Base-by-base conservation (phyloP, 2,797 vertebrate species). In the Coccyzus lansbergi region DNA sequence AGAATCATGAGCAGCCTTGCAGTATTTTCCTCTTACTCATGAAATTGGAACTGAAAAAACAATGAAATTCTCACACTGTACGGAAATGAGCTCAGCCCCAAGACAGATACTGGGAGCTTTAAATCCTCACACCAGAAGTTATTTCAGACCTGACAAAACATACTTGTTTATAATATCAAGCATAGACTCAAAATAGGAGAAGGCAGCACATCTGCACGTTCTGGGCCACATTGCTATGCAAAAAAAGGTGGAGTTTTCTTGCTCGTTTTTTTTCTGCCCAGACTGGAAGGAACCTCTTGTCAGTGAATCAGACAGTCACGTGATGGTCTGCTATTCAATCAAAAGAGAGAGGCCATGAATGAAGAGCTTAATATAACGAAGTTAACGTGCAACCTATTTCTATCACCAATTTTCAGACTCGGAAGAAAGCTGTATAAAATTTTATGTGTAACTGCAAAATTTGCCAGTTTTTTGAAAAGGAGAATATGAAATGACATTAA, bases 21-120 rank as follows among this genome's bases (percentile, higher is more conserved):
- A 92, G 63, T 59, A 78, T 92, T 95, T 96, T 67, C 81, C 87
- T 92, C 85, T 96, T 91, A 84, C 76, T 92, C 79, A 86, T 83
- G 76, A 92, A 92, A 91, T 16, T 95, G 87, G 91, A 94, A 94
- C 87, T 67, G 76, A 68, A 86, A 92, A 96, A 94, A 87, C 84
- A 92, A 92, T 52, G 7, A 83, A 83, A 91, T 97, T 96, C 94
- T 97, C 91, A 87, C 78, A 92, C 74, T 58, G 81, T 28, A 91
- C 24, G 6, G 85, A 97, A 97, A 96, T 95, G 86, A 97, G 60
- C 64, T 97, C 84, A 94, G 64, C 72, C 72, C 65, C 76, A 88
- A 95, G 78, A 81, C 46, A 95, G 85, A 92, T 58, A 94, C 24
- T 31, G 26, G 52, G 79, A 91, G 63, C 52, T 86, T 86, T 88